A percentile compares a stretch with the other conserved stretches of the same genome.
These are phyloP conservation scores for Cherax destructor DNA, from an alignment of 1,140 invertebrate genomes.

Conservation along the genomic window DNA sequence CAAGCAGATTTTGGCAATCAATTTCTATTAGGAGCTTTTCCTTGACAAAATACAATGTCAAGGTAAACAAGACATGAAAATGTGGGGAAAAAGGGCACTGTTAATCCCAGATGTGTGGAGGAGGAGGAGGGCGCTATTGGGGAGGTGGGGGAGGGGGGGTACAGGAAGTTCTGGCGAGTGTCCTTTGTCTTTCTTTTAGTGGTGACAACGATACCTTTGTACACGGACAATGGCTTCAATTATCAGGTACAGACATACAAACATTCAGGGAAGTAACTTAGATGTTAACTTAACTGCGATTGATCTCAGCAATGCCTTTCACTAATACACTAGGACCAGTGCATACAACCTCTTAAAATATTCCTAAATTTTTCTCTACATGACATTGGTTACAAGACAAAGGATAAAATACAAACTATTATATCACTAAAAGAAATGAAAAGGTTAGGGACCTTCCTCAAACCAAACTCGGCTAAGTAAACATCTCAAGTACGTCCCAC, in stretches of 20 bases:
- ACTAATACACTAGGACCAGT: constrained; percentile 20
- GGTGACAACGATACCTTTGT: constrained; percentile 67
- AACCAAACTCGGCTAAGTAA: constrained; percentile 57
- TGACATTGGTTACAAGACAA: constrained; percentile 43
- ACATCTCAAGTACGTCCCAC: constrained; percentile 55
- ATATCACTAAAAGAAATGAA: constrained; percentile 10
- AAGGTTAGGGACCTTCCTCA: constrained; percentile 42
- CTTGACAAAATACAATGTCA: constrained; percentile 13
- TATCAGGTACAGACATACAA: constrained; percentile 68
- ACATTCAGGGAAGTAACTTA: constrained; percentile 58
- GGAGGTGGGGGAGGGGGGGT: constrained; percentile 18
- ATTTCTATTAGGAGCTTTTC: constrained; percentile 42
- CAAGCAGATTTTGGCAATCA: constrained; percentile 26
- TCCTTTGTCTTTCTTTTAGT: constrained; percentile 63
- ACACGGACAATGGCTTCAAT: constrained; percentile 66
- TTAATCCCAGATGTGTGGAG: constrained; percentile 10
- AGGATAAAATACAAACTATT: constrained; percentile 39
- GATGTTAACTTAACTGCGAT: constrained; percentile 62
- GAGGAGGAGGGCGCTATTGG: too few relatives aligned
- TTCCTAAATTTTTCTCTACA: constrained; percentile 44
- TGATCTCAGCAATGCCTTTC: constrained; percentile 40
- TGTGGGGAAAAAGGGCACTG: constrained; percentile 11
- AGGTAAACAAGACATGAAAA: constrained; percentile 19
- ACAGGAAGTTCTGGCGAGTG: constrained; percentile 52
- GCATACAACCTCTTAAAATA: constrained; percentile 36